Conservation (phyloP, 2,113 vertebrate genomes). For the Amphiprion ocellaris region DNA sequence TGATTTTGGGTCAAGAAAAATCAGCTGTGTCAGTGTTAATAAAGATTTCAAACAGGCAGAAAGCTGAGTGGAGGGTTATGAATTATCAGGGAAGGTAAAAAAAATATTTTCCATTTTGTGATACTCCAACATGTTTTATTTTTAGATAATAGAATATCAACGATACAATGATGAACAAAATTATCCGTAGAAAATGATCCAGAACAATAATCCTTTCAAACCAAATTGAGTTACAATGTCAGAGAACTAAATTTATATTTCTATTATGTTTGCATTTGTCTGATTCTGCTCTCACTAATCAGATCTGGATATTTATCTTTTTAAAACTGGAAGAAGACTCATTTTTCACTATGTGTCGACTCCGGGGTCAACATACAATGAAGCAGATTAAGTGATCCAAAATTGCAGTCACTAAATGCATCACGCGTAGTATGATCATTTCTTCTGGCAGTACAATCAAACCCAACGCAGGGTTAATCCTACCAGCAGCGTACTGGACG, state of each 20-base stretch:
- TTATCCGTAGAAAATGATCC: no score
- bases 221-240: neutral
- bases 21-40: neutral
- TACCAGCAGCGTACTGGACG: slow-evolving; percentile 59
- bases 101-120: neutral
- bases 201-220: neutral
- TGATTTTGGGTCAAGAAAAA: neutral
- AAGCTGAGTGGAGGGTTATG: neutral
- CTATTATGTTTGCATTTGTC: neutral
- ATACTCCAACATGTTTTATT: neutral
- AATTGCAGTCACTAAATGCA: neutral
- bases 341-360: neutral
- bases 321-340: neutral
- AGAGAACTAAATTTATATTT: neutral
- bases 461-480: slow-evolving; percentile 72
- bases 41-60: neutral
- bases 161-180: neutral
- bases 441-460: slow-evolving; percentile 42
- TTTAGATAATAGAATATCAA: neutral
- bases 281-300: neutral
- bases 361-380: neutral
- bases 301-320: neutral
- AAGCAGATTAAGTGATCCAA: slow-evolving; percentile 2
- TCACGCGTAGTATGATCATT: slow-evolving; percentile 23
- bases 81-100: neutral